phyloP scores from a whole-genome alignment of 2,888 invertebrate species.

The Mesopsocus fuscifrons region DNA sequence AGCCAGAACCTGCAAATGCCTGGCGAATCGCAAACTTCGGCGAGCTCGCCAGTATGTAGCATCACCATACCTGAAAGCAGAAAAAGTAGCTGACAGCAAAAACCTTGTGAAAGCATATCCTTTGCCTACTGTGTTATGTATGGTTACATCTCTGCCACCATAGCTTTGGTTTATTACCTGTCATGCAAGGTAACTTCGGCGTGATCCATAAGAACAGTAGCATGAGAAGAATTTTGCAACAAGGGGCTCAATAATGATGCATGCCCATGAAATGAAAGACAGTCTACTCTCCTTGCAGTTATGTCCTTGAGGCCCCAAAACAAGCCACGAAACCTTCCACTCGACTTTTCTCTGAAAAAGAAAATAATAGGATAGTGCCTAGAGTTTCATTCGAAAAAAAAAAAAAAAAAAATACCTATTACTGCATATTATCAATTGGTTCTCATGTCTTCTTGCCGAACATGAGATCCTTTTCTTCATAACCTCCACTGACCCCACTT shows the following conservation, averaged over 20 bases:
- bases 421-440: too few species aligned
- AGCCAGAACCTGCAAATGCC: constrained; percentile 43
- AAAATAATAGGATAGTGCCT: not conserved
- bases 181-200: constrained; percentile 80
- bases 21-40: constrained; percentile 79
- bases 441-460: too few species aligned
- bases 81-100: too few species aligned
- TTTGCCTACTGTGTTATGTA: too few species aligned
- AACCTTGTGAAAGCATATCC: too few species aligned
- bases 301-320: constrained; percentile 60
- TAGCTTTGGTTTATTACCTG: constrained; percentile 32
- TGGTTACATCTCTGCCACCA: too few species aligned
- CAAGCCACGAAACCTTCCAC: constrained; percentile 27
- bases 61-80: constrained; percentile 38
- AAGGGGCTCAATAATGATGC: constrained; percentile 42
- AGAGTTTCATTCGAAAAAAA: too few species aligned
- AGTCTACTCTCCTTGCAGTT: constrained; percentile 41
- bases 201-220: constrained; percentile 47
- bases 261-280: constrained; percentile 70
- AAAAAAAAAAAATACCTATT: too few species aligned
- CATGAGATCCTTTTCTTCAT: too few species aligned
- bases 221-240: constrained; percentile 29
- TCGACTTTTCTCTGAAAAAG: constrained; percentile 12
- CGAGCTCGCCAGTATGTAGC: constrained; percentile 66
- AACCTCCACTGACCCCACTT: too few species aligned